A percentile compares a stretch with the other conserved stretches of the same genome.
phyloP scores from a whole-genome alignment of 1,140 invertebrate species.

The Ips nitidus region DNA sequence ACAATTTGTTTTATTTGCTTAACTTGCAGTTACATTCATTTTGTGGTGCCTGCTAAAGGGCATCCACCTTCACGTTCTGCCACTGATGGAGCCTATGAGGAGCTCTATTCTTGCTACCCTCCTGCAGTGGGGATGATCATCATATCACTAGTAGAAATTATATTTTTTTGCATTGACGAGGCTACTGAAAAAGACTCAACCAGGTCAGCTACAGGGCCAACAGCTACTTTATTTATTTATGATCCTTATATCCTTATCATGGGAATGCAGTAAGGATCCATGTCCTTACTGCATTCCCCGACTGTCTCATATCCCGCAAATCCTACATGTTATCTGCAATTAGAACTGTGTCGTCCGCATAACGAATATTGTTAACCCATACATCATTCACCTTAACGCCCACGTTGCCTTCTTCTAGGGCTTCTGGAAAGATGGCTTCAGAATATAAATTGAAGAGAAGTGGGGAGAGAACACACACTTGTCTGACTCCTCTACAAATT shows the following conservation, averaged over 20 bases:
- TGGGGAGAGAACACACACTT: too few species aligned
- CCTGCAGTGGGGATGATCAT: conserved; percentile 85
- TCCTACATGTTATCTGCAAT: too few species aligned
- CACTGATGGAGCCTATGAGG: conserved; percentile 66
- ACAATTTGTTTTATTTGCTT: neutral
- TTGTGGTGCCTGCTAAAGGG: conserved; percentile 46
- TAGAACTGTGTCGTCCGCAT: too few species aligned
- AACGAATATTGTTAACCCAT: too few species aligned
- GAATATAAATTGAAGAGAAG: too few species aligned
- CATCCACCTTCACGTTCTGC: conserved; percentile 29
- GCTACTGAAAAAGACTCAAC: conserved; percentile 48
- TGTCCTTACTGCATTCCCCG: too few species aligned
- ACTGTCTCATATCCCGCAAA: too few species aligned
- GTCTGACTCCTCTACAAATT: too few species aligned
- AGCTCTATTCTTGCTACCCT: conserved; percentile 83
- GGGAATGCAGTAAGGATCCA: too few species aligned
- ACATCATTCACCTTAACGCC: too few species aligned
- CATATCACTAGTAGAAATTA: conserved; percentile 70
- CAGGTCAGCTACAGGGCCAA: conserved; percentile 66
- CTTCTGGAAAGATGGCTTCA: too few species aligned
- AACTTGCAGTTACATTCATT: conserved; percentile 38
- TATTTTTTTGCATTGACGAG: conserved; percentile 69
- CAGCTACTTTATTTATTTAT: conserved; percentile 82
- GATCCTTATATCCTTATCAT: conserved; percentile 85
- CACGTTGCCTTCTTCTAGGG: too few species aligned